A percentile compares a stretch with the other conserved stretches of the same genome.
These are phyloP conservation scores for Tipula unca DNA, from an alignment of 2,888 invertebrate species.

Conservation along the genomic window DNA sequence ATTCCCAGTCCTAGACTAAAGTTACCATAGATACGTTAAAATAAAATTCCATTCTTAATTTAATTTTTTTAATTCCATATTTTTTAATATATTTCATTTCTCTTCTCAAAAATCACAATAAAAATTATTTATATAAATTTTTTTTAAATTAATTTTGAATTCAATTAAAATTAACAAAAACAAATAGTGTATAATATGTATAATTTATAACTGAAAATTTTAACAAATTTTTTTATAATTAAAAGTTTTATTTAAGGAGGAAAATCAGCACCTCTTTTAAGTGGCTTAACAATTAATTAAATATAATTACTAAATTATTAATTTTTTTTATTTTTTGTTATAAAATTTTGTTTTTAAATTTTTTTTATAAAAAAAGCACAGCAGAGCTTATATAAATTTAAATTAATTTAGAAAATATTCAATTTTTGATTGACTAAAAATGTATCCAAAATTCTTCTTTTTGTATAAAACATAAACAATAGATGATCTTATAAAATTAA, in stretches of 20 bases:
- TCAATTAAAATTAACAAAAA: neutral
- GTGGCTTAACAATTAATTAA: neutral
- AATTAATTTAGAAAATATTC: neutral
- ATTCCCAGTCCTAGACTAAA: no score
- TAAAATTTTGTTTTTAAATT: constrained; percentile 8
- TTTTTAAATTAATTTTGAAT: neutral
- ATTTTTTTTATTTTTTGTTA: neutral
- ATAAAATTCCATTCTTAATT: no score
- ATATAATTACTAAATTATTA: neutral
- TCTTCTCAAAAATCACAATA: neutral
- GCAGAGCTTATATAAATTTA: neutral
- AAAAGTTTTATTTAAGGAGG: neutral
- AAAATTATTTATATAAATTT: neutral
- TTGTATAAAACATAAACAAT: neutral
- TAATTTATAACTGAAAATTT: neutral
- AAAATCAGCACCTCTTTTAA: neutral
- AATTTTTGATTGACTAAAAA: neutral
- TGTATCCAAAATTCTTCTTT: neutral
- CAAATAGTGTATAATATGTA: neutral
- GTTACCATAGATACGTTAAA: no score
- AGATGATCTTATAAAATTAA: neutral
- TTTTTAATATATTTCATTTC: neutral
- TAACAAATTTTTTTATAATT: neutral
- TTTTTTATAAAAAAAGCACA: neutral
- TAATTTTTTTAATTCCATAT: neutral